These are phyloP conservation scores for Pristionchus pacificus DNA, from an alignment of 1,140 invertebrate genomes.

Conservation along the genomic window DNA sequence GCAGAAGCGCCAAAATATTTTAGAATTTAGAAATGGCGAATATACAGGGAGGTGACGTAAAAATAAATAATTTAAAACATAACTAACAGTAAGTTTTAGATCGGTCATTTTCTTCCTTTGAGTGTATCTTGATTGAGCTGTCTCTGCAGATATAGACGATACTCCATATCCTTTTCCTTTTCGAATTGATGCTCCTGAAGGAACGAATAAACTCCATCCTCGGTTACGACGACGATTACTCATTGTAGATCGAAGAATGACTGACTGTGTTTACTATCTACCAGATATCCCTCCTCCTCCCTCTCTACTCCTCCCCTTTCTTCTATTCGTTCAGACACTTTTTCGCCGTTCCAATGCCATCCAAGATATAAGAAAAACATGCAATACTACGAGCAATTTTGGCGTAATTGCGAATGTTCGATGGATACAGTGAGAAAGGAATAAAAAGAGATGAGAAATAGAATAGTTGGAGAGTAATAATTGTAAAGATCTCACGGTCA, in stretches of 20 bases:
- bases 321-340: not conserved
- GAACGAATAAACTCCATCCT: not conserved
- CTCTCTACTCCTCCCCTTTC: not conserved
- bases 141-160: conserved; percentile 26
- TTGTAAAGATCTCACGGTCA: conserved; percentile 10
- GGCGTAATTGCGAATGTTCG: too few relatives aligned
- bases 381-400: too few relatives aligned
- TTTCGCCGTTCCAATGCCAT: not conserved
- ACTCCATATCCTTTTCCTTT: conserved; percentile 43
- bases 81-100: too few relatives aligned
- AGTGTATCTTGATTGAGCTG: conserved; percentile 34
- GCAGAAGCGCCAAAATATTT: too few relatives aligned
- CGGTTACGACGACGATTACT: not conserved
- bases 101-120: conserved; percentile 24
- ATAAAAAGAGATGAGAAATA: not conserved
- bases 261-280: not conserved
- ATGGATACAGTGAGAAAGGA: conserved; percentile 14
- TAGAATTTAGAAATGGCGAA: too few relatives aligned
- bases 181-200: not conserved
- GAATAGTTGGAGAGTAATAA: not conserved
- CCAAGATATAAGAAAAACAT: not conserved
- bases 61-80: too few relatives aligned
- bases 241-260: conserved; percentile 3
- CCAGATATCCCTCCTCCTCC: not conserved
- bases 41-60: too few relatives aligned